Evolutionary conservation across 1,140 invertebrate genomes (phyloP), one percentile per base, ranked within the genome.

Genomic region (Lasioglossum albipes): DNA sequence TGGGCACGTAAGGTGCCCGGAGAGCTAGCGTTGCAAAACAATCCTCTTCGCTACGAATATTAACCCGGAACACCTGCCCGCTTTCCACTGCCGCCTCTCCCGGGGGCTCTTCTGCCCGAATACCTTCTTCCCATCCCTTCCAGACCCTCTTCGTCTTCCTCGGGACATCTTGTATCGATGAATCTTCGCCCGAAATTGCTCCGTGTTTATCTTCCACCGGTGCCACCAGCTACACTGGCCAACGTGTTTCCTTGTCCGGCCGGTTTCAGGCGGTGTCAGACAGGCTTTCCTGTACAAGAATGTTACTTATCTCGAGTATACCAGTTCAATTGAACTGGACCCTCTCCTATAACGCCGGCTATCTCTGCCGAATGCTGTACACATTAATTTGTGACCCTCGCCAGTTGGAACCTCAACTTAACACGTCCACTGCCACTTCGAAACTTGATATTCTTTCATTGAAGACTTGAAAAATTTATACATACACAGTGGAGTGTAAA

Each of bases 31-130:
- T 79, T 79, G 77, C 77, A 79, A 79, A 79, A 79, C 77, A 79
- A 79, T 79, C 62, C 77, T 79, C 71, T 79, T 74, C 77, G 77
- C 77, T 79, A 79, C 77, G 77, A 79, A 79, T 79, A 79, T 79
- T 79, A 79, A 79, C 77, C 77, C 77, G 77, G 77, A 79, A 79
- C 77, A 79, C 76, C 76, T 61, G 76, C 76, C 36, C 45, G 31
- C 77, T 79, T 79, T 79, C 77, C 77, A 79, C 77, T 79, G 41
- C 2, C 62, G 57, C 57, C 57, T 59, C 20, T 36, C 36, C 36
- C 36, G 36, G 36, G 36, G 36, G 57, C 57, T 59, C 57, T 59
- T 59, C 57, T 18, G 31, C 20, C 12, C 27, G 41, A 73, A 54
- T 42, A 27, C 68, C 76, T 22, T 18, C 27, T 22, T 45, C 6